Evolutionary conservation across 2,797 vertebrate genomes (phyloP).

Genomic region (Tokudaia tokunoshimensis): DNA sequence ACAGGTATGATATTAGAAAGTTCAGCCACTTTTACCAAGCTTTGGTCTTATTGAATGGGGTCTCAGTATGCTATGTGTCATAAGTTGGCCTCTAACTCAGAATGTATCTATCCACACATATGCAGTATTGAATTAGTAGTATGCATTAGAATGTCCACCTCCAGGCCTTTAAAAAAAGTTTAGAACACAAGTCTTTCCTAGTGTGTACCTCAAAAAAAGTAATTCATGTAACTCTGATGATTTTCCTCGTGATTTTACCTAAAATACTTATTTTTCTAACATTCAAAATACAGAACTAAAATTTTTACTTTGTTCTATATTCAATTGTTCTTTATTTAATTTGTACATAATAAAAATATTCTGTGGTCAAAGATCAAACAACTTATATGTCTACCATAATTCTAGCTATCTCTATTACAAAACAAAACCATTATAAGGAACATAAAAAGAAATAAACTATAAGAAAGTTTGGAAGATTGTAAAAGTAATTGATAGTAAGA

Average conservation of each 20-base stretch:
- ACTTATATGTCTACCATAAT: not conserved
- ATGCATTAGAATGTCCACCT: not conserved
- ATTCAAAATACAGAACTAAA: not conserved
- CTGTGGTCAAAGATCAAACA: not conserved
- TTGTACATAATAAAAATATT: not conserved
- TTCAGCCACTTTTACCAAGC: not conserved
- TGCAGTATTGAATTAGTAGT: too few relatives aligned
- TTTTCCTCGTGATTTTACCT: not conserved
- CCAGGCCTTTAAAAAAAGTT: not conserved
- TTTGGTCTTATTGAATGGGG: not conserved
- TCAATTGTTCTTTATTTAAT: conserved; percentile 3
- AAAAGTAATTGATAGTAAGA: not conserved
- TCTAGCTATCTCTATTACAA: not conserved
- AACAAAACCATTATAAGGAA: not conserved
- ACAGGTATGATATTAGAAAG: not conserved
- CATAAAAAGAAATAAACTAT: not conserved
- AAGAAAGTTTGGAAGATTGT: not conserved
- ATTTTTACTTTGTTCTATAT: not conserved
- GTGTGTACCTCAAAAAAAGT: not conserved
- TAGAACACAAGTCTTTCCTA: not conserved
- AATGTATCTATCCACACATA: too few relatives aligned
- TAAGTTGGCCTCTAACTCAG: not conserved
- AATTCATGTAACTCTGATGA: not conserved
- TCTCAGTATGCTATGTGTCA: not conserved
- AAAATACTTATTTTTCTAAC: not conserved